Evolutionary conservation across 2,888 invertebrate species (phyloP).

Genomic region (Eremobia ochroleuca): DNA sequence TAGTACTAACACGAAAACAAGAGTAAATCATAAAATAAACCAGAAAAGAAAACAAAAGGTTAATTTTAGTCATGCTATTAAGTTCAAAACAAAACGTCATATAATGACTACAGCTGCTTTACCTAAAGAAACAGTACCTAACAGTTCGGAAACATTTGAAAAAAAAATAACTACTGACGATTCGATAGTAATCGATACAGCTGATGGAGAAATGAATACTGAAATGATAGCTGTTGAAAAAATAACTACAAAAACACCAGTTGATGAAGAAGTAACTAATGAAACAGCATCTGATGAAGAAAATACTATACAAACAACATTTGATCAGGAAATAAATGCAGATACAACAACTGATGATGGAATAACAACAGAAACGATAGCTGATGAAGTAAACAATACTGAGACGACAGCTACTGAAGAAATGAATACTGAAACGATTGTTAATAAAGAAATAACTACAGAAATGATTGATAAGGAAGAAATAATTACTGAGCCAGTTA

Average conservation of each 20-base stretch:
- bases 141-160: background rate
- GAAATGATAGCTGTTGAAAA: background rate
- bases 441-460: background rate
- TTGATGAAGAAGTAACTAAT: background rate
- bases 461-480: background rate
- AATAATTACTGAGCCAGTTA: background rate
- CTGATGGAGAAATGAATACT: background rate
- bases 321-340: background rate
- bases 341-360: background rate
- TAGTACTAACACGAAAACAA: background rate
- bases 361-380: background rate
- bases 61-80: background rate
- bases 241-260: background rate
- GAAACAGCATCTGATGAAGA: background rate
- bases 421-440: background rate
- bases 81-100: background rate
- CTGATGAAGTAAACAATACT: background rate
- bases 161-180: background rate
- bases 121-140: background rate
- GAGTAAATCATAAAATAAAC: background rate
- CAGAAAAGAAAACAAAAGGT: slow-evolving; percentile 11
- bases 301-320: background rate
- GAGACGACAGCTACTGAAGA: background rate
- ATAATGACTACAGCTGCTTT: background rate
- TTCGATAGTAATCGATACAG: background rate